Base-by-base conservation (phyloP, 2,888 invertebrate genomes). In the Acleris cristana region DNA sequence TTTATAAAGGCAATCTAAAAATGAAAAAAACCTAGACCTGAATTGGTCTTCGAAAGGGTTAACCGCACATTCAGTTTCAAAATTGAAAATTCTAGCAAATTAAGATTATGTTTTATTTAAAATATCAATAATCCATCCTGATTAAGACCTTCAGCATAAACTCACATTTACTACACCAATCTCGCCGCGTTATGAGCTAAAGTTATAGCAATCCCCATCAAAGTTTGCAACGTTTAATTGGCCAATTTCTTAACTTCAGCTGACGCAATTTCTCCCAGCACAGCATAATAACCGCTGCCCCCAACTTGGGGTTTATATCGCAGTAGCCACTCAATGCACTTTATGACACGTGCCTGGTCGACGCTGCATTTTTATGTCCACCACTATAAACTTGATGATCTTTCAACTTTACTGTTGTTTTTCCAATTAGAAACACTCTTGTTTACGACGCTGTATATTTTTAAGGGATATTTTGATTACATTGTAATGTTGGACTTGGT, bases 371-470 rank as follows among this genome's bases (percentile, higher is more conserved):
- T 78, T 80, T 75, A 79, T 67, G 73, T 72, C 70, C 74, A 70
- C 71, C 71, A 76, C 73, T 74, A 75, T 77, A 77, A 81, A 80
- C 74, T 75, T 76, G 78, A 80, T 73, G 79, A 79, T 77, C 79
- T 80, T 81, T 78, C 78, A 78, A 79, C 70, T 77, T 75, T 70
- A 72, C 74, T 65, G 75, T 75, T 76, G 69, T 69, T 70, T 72
- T 76, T 79, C 79, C 81, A 83, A 83, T 83, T 82, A 83, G 75
- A 72, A 75, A 72, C 70, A 72, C 65, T 69, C 69, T 67, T 71
- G 76, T 74, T 76, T 71, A 72, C 54, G 52, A 54, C 23, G 64
- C 63, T 23, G 34, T 68, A 69, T 64, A 72, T 71, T 68, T 70
- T 65, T 56, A 49, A 67, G 62, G 44, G 58, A 63, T 68, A 67